phyloP scores from a whole-genome alignment of 2,888 invertebrate genomes.

The Eupelmus urozonus region DNA sequence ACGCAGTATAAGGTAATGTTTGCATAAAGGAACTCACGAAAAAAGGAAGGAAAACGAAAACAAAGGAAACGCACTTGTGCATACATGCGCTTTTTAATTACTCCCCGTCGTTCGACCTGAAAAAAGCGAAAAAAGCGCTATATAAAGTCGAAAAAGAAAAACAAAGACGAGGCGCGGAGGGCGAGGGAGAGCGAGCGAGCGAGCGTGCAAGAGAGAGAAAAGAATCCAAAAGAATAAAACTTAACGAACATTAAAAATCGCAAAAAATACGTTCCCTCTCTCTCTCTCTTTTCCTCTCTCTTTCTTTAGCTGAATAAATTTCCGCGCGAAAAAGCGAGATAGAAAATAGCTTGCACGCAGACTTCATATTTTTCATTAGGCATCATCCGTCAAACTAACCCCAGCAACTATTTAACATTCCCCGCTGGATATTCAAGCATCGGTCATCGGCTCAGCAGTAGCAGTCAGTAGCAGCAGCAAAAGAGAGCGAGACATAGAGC shows the following conservation, averaged over 20 bases:
- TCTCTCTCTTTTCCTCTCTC: neutral
- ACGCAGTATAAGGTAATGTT: conserved; percentile 58
- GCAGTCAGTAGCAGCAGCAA: conserved; percentile 19
- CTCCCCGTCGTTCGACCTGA: conserved; percentile 49
- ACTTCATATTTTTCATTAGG: conserved; percentile 64
- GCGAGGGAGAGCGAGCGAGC: conserved; percentile 34
- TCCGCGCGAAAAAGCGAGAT: conserved; percentile 2
- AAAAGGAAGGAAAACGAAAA: conserved; percentile 52
- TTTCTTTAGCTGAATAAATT: conserved; percentile 3
- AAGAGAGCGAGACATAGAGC: conserved; percentile 12
- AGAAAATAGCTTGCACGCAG: neutral
- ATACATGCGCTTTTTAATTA: conserved; percentile 61
- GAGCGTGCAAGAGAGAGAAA: conserved; percentile 31
- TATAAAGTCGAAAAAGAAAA: neutral
- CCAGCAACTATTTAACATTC: conserved; percentile 69
- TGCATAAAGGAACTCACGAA: conserved; percentile 53
- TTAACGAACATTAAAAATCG: conserved; percentile 46
- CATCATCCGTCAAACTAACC: conserved; percentile 60
- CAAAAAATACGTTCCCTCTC: neutral
- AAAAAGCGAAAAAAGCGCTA: conserved; percentile 14
- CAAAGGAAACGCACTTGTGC: conserved; percentile 60
- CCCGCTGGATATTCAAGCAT: conserved; percentile 72
- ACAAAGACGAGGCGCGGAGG: conserved; percentile 13
- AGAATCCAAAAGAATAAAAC: conserved; percentile 42
- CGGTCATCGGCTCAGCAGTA: conserved; percentile 51